A percentile compares a stretch with the other conserved stretches of the same genome.
Evolutionary conservation across 2,797 vertebrate species (phyloP).

Genomic region (Paguma larvata): DNA sequence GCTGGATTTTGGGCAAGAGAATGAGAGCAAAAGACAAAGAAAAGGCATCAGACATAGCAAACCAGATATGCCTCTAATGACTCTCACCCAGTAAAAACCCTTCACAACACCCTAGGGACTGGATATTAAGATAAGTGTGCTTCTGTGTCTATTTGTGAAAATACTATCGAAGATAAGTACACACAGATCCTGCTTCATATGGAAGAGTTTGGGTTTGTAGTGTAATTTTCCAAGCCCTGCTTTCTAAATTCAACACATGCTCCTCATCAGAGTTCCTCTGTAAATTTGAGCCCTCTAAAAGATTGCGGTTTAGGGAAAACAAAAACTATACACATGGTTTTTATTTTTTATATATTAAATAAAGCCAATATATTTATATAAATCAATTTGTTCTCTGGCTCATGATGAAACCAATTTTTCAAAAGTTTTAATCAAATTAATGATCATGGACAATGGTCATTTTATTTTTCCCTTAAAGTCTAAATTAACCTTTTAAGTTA

Average conservation of each 20-base stretch:
- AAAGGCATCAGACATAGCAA: background rate
- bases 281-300: constrained; percentile 46
- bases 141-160: constrained; percentile 52
- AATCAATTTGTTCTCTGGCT: constrained; percentile 49
- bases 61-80: background rate
- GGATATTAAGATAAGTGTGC: background rate
- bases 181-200: constrained; percentile 14
- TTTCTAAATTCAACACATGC: constrained; percentile 70
- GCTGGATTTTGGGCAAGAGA: background rate
- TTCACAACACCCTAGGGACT: background rate
- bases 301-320: constrained; percentile 42
- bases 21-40: background rate
- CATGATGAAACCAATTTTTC: constrained; percentile 36
- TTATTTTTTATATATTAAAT: constrained; percentile 48
- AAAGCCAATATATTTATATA: constrained; percentile 47
- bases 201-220: constrained; percentile 27
- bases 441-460: constrained; percentile 17
- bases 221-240: constrained; percentile 48
- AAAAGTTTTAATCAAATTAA: constrained; percentile 75
- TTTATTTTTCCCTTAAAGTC: constrained; percentile 63
- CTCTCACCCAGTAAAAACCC: background rate
- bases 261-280: constrained; percentile 48
- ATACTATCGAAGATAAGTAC: constrained; percentile 2
- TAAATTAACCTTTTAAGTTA: constrained; percentile 65
- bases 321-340: constrained; percentile 37